Percentiles rank a stretch among this genome's conserved stretches.
These are phyloP conservation scores for Lottia gigantea DNA, from an alignment of 2,888 invertebrate genomes.

Conservation along the genomic window DNA sequence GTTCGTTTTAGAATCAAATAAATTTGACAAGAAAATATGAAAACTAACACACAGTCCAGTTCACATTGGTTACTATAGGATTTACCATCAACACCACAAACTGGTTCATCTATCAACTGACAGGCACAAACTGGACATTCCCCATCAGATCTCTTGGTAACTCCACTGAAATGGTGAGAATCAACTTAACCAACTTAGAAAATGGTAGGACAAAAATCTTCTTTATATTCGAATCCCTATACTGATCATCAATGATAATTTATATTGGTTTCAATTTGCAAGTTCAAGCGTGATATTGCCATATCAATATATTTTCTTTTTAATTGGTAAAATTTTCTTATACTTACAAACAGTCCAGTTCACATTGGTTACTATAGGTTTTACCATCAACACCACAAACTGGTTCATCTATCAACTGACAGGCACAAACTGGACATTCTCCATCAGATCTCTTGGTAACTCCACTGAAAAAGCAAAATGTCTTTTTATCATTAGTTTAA, in stretches of 20 bases:
- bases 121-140: slow-evolving; percentile 15
- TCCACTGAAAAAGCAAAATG: background rate
- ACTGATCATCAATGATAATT: slow-evolving; percentile 15
- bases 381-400: slow-evolving; percentile 20
- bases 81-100: slow-evolving; percentile 19
- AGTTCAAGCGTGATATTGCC: background rate
- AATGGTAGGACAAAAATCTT: no score
- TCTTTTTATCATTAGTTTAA: no score
- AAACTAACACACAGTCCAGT: slow-evolving; percentile 21
- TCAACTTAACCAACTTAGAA: no score
- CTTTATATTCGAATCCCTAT: no score
- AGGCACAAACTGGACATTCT: slow-evolving; percentile 14
- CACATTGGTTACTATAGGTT: slow-evolving; percentile 18
- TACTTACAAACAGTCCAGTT: slow-evolving; percentile 20
- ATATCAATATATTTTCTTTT: slow-evolving; percentile 4
- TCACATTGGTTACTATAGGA: slow-evolving; percentile 22
- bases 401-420: slow-evolving; percentile 17
- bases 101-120: slow-evolving; percentile 17
- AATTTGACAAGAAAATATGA: no score
- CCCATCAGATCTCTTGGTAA: background rate
- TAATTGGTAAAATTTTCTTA: background rate
- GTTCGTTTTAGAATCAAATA: no score
- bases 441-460: slow-evolving; percentile 17
- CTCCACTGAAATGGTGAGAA: no score
- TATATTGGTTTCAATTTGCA: no score